These are phyloP conservation scores for Cotesia typhae DNA, from an alignment of 1,140 invertebrate species.

Conservation along the genomic window DNA sequence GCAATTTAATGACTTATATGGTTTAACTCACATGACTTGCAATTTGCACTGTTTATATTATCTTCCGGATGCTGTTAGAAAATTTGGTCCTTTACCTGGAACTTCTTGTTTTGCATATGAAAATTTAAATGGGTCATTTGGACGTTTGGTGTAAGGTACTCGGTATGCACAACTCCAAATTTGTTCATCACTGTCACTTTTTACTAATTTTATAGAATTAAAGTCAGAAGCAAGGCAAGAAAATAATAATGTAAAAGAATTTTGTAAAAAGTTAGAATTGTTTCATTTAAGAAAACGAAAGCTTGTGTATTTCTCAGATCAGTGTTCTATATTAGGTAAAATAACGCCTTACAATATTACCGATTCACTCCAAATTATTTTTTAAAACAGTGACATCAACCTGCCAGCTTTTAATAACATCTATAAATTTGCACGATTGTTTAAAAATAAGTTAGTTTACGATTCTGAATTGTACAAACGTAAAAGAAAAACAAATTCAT, in stretches of 20 bases:
- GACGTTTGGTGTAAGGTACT: slow-evolving; percentile 36
- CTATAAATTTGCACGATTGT: background rate
- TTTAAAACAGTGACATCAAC: background rate
- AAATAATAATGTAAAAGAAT: background rate
- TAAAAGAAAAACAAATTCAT: slow-evolving; percentile 1
- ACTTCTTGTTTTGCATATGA: slow-evolving; percentile 39
- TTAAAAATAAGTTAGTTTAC: background rate
- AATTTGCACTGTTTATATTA: slow-evolving; percentile 7
- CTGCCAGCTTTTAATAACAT: background rate
- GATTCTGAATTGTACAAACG: background rate
- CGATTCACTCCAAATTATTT: background rate
- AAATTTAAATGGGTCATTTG: slow-evolving; percentile 39
- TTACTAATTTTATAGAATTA: background rate
- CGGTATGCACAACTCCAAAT: slow-evolving; percentile 35
- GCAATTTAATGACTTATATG: slow-evolving; percentile 6
- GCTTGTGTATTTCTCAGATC: no score
- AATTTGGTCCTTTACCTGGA: background rate
- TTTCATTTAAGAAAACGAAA: background rate
- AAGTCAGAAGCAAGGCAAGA: background rate
- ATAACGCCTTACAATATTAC: no score
- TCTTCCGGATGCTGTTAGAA: slow-evolving; percentile 1
- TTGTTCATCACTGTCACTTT: background rate
- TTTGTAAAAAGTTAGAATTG: background rate
- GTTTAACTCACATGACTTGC: background rate
- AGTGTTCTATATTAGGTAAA: no score